These are phyloP conservation scores for Coendou prehensilis DNA, from an alignment of 2,797 vertebrate species.

Conservation along the genomic window DNA sequence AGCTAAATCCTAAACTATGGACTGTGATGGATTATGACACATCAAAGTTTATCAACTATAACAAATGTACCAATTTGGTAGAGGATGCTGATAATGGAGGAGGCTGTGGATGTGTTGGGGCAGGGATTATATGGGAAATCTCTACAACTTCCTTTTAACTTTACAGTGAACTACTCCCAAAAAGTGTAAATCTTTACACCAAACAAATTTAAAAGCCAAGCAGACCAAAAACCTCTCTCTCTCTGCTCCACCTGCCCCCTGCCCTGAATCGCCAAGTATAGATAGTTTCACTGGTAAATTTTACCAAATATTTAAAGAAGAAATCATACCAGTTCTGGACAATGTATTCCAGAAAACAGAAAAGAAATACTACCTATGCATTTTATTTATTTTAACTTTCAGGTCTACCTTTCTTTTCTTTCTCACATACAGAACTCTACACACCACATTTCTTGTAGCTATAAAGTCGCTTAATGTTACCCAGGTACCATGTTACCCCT, in stretches of 20 bases:
- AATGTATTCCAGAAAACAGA: neutral
- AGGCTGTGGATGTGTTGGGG: neutral
- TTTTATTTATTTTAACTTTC: neutral
- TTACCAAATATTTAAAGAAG: slow-evolving; percentile 22
- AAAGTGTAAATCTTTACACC: neutral
- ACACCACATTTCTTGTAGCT: neutral
- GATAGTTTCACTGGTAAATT: neutral
- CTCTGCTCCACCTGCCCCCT: neutral
- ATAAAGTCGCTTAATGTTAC: neutral
- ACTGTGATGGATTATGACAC: neutral
- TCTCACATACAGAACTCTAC: neutral
- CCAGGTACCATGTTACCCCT: neutral
- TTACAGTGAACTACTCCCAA: neutral
- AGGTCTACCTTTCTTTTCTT: neutral
- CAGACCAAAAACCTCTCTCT: neutral
- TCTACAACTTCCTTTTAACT: neutral
- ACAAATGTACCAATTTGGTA: neutral
- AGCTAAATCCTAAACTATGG: neutral
- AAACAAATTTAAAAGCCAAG: neutral
- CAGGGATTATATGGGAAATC: neutral
- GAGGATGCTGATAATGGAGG: neutral
- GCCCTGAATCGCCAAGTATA: neutral
- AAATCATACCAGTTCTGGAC: neutral
- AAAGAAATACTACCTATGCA: neutral
- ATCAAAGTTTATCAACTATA: neutral